A percentile compares a stretch with the other conserved stretches of the same genome.
Conservation (phyloP, 1,140 invertebrate genomes). For the Panagrolaimus sp. region DNA sequence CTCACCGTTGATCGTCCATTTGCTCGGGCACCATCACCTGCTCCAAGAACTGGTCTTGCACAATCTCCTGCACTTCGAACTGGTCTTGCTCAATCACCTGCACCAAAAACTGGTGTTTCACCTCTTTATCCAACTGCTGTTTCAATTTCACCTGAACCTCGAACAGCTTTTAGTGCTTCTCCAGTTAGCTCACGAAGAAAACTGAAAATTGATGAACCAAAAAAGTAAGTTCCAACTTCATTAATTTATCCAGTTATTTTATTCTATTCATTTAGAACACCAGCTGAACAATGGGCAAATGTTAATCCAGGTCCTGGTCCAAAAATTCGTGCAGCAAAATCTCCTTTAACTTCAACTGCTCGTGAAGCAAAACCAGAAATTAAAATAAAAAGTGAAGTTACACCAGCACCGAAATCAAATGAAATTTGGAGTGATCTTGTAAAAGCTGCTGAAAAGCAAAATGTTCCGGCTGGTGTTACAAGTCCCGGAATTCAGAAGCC, state of each 20-base stretch:
- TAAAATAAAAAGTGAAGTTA: too few relatives aligned
- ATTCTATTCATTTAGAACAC: not conserved
- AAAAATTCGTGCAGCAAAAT: not conserved
- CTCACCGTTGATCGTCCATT: not conserved
- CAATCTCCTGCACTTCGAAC: not conserved
- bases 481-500: too few relatives aligned
- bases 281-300: conserved; percentile 5
- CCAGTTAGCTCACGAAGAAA: too few relatives aligned
- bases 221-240: too few relatives aligned
- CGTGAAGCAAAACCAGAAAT: not conserved
- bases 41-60: not conserved
- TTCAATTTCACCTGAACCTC: too few relatives aligned
- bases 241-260: too few relatives aligned
- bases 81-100: not conserved
- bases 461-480: too few relatives aligned
- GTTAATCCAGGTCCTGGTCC: conserved; percentile 3
- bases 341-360: not conserved
- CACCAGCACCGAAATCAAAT: not conserved
- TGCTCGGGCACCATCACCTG: not conserved
- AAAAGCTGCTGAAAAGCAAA: not conserved
- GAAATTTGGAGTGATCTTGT: not conserved
- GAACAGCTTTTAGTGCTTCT: too few relatives aligned
- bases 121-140: too few relatives aligned
- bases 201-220: too few relatives aligned
- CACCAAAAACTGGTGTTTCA: not conserved